These are phyloP conservation scores for Leptopilina boulardi DNA, from an alignment of 1,140 invertebrate genomes.

Conservation along the genomic window DNA sequence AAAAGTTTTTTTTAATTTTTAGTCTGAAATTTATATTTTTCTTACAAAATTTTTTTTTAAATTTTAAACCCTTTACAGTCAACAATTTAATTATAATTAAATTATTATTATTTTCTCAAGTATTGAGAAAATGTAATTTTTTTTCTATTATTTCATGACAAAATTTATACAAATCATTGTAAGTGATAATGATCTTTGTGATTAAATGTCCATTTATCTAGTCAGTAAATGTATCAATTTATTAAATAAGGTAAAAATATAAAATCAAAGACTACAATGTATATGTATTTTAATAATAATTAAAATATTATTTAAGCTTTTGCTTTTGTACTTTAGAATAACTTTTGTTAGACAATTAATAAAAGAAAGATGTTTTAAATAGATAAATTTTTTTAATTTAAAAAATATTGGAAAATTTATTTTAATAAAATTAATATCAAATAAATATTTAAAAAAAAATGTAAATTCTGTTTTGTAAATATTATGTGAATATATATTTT, in stretches of 20 bases:
- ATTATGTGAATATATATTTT: neutral
- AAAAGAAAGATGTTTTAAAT: no score
- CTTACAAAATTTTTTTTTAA: no score
- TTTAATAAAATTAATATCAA: neutral
- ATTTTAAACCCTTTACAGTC: no score
- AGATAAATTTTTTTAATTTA: no score
- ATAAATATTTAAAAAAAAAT: neutral
- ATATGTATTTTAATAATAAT: neutral
- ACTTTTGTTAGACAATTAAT: neutral
- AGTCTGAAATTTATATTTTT: no score
- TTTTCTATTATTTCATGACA: neutral
- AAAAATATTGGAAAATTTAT: no score
- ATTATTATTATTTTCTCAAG: no score
- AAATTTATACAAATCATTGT: constrained; percentile 1
- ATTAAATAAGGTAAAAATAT: neutral
- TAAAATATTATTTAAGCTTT: neutral
- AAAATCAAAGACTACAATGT: neutral
- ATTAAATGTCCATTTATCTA: constrained; percentile 13
- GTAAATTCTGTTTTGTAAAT: neutral
- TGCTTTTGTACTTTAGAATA: neutral
- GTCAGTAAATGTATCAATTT: constrained; percentile 26
- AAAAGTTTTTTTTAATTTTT: no score
- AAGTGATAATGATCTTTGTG: neutral
- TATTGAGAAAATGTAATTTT: neutral
- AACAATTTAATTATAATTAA: no score